Conservation (phyloP, 1,140 invertebrate species). For the Metopolophium dirhodum region DNA sequence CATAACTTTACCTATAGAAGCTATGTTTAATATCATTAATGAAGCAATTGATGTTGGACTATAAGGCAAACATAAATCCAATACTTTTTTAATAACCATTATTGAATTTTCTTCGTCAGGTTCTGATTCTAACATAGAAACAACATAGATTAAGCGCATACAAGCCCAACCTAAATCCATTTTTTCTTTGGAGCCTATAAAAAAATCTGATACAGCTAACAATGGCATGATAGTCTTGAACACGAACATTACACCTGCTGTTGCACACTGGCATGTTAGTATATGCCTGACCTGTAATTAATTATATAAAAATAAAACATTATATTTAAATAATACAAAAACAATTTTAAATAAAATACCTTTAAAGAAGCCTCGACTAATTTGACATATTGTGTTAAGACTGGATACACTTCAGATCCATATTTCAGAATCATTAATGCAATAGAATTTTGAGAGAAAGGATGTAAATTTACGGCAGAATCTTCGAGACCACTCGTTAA, state of each 20-base stretch:
- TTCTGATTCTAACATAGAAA: constrained; percentile 27
- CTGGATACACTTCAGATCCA: constrained; percentile 45
- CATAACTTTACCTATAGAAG: constrained; percentile 43
- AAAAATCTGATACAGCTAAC: constrained; percentile 42
- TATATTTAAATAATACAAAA: background rate
- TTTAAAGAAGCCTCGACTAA: constrained; percentile 40
- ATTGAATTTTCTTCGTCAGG: background rate
- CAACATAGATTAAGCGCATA: constrained; percentile 42
- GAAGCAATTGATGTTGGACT: constrained; percentile 49
- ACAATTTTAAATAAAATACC: background rate
- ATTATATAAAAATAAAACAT: background rate
- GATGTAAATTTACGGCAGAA: constrained; percentile 47
- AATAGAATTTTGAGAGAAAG: constrained; percentile 51
- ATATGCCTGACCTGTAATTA: constrained; percentile 1
- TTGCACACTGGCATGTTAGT: constrained; percentile 29
- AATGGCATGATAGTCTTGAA: constrained; percentile 54
- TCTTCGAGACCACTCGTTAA: constrained; percentile 23
- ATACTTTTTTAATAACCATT: constrained; percentile 16
- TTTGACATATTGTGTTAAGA: constrained; percentile 54
- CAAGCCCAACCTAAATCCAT: constrained; percentile 51
- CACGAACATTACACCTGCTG: constrained; percentile 41
- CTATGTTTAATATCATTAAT: constrained; percentile 47
- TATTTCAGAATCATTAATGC: constrained; percentile 49
- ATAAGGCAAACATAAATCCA: constrained; percentile 38
- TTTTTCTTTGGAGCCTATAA: constrained; percentile 47